Percentiles rank a stretch among this genome's conserved stretches.
These are phyloP conservation scores for Plagiodera versicolora DNA, from an alignment of 2,888 invertebrate genomes.

Conservation along the genomic window DNA sequence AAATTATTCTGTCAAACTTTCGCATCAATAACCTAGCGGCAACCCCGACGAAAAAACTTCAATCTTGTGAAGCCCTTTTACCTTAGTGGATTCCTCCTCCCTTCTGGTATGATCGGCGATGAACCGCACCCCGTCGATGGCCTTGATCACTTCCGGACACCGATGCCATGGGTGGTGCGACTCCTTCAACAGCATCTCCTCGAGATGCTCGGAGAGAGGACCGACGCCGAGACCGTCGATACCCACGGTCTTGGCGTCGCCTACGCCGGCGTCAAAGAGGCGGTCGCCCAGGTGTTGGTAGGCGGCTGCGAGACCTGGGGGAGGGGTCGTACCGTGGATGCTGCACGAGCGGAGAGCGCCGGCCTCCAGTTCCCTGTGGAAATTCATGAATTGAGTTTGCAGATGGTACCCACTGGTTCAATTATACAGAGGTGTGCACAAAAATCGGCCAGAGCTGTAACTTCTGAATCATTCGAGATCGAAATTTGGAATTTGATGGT, in stretches of 20 bases:
- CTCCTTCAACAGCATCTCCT: conserved; percentile 54
- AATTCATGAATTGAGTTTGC: too few species aligned
- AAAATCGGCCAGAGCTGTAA: too few species aligned
- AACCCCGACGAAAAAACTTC: too few species aligned
- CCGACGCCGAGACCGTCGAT: conserved; percentile 33
- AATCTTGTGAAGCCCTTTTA: too few species aligned
- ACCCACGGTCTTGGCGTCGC: conserved; percentile 32
- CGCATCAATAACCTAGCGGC: too few species aligned
- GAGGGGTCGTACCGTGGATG: conserved; percentile 64
- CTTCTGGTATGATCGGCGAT: conserved; percentile 91
- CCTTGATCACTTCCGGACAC: conserved; percentile 90
- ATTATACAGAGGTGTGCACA: too few species aligned
- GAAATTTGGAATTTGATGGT: too few species aligned
- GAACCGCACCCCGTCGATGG: conserved; percentile 89
- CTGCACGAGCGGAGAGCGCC: conserved; percentile 61
- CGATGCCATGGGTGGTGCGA: conserved; percentile 81
- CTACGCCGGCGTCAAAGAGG: conserved; percentile 24
- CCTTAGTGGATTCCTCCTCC: conserved; percentile 89
- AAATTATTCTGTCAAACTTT: too few species aligned
- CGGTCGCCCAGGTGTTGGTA: conserved; percentile 50
- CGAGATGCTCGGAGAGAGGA: conserved; percentile 36
- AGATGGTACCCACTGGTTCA: too few species aligned
- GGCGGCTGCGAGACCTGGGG: conserved; percentile 54
- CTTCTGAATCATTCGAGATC: too few species aligned
- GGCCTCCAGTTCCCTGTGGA: conserved; percentile 59